Base-by-base conservation (phyloP, 2,888 invertebrate species). In the Allolobophora icterica region DNA sequence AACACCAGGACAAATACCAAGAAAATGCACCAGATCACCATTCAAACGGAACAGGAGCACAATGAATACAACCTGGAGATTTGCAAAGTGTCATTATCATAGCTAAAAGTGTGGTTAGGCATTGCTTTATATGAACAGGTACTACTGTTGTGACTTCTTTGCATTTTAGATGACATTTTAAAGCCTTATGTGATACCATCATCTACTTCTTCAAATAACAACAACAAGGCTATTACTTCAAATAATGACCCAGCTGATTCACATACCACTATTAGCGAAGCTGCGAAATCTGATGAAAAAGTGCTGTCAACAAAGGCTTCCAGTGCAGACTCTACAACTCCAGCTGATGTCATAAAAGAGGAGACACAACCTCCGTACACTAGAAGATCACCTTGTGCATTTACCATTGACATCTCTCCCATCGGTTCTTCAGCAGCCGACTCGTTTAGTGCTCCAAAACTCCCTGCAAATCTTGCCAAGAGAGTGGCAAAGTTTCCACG, bases 401-500 rank as follows among this genome's bases (percentile, higher is more conserved):
- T 87, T 38, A 87, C 87, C 87, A 87, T 87, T 38, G 87, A 87
- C 87, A 87, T 87, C 21, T 87, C 87, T 87, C n/a, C 71, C 3
- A n/a, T 71, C 30, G 11, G 30, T 1, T 71, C 71, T n/a, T 71
- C n/a, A 71, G 4, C 87, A 38, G 38, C 35, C 19, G 87, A 35
- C 35, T 19, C 35, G 2, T 38, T 35, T 21, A 24, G 24, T 30
- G 35, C 87, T 38, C 35, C 87, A 34, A 34, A 87, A 87, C 38
- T 87, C 6, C 87, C 87, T 30, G 35, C 87, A 87, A 87, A 87
- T 35, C 87, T 87, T 34, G 87, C 38, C 34, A 87, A 15, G 38
- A 87, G 87, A 87, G 34, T 87, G 87, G 34, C 87, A 38, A 87
- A 87, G 38, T 87, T 87, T 87, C 87, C 87, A 35, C 87, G 87